Evolutionary conservation across 2,888 invertebrate genomes (phyloP).

Genomic region (Aleiodes testaceus): DNA sequence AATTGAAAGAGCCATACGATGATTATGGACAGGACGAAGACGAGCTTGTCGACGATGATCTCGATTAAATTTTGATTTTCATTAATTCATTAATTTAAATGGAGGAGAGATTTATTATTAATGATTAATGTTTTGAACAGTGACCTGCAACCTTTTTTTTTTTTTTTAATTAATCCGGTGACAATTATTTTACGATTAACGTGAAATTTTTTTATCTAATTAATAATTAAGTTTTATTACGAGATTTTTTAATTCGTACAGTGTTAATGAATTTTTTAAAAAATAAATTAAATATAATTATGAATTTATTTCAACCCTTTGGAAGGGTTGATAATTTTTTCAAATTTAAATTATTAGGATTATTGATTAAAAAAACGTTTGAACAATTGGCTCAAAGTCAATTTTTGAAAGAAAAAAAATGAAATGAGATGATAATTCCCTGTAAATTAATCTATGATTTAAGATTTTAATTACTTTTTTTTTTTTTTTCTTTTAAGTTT

Average conservation of each 20-base stretch:
- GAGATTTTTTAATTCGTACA: slow-evolving; percentile 21
- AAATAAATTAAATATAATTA: not conserved
- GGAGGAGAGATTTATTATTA: slow-evolving; percentile 3
- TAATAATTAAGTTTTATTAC: not conserved
- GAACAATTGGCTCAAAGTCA: slow-evolving; percentile 21
- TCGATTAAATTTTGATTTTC: slow-evolving; percentile 52
- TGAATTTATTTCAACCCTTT: slow-evolving; percentile 1
- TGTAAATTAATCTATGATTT: slow-evolving; percentile 1
- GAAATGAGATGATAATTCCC: slow-evolving; percentile 1
- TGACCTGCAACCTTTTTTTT: slow-evolving; percentile 27
- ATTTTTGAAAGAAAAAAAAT: not conserved
- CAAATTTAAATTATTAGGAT: not conserved
- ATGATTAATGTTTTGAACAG: slow-evolving; percentile 11
- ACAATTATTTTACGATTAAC: slow-evolving; percentile 8
- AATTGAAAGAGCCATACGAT: slow-evolving; percentile 72
- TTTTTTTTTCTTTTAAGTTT: not conserved
- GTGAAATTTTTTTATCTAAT: slow-evolving; percentile 14
- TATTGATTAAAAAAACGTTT: not conserved
- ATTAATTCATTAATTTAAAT: slow-evolving; percentile 8
- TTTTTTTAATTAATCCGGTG: slow-evolving; percentile 16
- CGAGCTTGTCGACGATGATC: slow-evolving; percentile 73
- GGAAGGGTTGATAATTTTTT: slow-evolving; percentile 19
- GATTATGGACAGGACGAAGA: slow-evolving; percentile 77
- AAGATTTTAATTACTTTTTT: slow-evolving; percentile 4
- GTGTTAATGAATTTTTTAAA: slow-evolving; percentile 15